Evolutionary conservation across 2,888 invertebrate genomes (phyloP), one percentile per base, ranked within the genome.

Genomic region (Philonicus albiceps): DNA sequence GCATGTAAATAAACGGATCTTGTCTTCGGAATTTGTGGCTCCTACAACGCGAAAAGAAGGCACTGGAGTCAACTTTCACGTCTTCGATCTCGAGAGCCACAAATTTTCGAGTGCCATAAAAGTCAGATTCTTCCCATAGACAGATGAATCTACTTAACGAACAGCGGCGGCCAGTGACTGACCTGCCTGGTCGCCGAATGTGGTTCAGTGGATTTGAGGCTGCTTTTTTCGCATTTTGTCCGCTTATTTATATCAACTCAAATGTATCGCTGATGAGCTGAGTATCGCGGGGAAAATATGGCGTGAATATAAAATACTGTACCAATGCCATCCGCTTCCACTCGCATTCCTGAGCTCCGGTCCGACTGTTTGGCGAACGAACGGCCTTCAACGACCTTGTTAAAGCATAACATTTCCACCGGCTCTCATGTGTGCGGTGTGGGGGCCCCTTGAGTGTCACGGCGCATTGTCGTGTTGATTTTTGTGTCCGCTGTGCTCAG

Each of bases 351-450:
- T 19, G 34, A 34, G 55, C 55, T 55, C 55, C 55, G 81, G 64
- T 16, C 80, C 49, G 80, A 80, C 16, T 49, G 49, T 53, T 43
- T 80, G 80, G 86, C 83, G 53, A 86, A 86, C 40, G 83, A 86
- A 86, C 86, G 86, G 86, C 86, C 86, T 86, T 86, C 86, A 86
- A 73, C 86, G 86, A 86, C 86, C 86, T 86, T 86, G 76, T 76
- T 73, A 73, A 84, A 73, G 73, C 73, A 84, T 73, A 84, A 73
- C 73, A 73, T 73, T 73, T 84, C 73, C 30, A 73, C 31, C 31
- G 40, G 22, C 64, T 76, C 49, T 31, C 43, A 22, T 31, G 19
- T 11, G n/a, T 27, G 40, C 7, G 34, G 31, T 7, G 31, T 6
- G 34, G 34, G 37, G 40, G 37, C 19, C 37, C 8, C 75, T 74